A percentile compares a stretch with the other conserved stretches of the same genome.
These are phyloP conservation scores for Bagarius yarrelli DNA, from an alignment of 2,113 vertebrate genomes.

Conservation along the genomic window DNA sequence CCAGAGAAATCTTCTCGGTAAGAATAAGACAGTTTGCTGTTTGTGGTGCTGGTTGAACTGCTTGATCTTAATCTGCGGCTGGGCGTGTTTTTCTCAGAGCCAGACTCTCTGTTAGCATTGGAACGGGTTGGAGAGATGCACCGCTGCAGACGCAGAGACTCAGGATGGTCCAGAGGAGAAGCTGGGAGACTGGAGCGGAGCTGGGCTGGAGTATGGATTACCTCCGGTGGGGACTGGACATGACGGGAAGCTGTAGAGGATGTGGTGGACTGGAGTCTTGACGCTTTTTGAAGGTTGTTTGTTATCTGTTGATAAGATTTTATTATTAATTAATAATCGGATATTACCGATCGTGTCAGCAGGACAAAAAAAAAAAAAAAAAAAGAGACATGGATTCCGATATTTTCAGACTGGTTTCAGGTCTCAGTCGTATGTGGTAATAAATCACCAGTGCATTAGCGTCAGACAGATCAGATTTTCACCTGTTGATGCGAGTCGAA, in stretches of 20 bases:
- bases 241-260: constrained; percentile 13
- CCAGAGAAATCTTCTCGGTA: constrained; percentile 25
- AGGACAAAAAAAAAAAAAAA: no score
- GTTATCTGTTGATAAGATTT: background rate
- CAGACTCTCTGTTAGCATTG: background rate
- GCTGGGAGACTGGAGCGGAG: background rate
- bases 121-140: background rate
- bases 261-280: constrained; percentile 15
- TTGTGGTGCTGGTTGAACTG: constrained; percentile 22
- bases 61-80: constrained; percentile 12
- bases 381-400: no score
- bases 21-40: constrained; percentile 24
- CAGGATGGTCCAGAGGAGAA: background rate
- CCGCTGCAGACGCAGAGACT: background rate
- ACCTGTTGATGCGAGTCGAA: no score
- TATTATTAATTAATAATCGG: no score
- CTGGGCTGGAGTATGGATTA: background rate
- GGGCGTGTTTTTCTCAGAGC: background rate
- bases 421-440: no score
- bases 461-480: no score
- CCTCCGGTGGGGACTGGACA: background rate
- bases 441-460: no score
- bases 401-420: no score
- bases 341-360: no score
- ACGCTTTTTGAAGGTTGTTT: background rate